Conservation (phyloP, 2,113 vertebrate species). For the Elgaria multicarinata region DNA sequence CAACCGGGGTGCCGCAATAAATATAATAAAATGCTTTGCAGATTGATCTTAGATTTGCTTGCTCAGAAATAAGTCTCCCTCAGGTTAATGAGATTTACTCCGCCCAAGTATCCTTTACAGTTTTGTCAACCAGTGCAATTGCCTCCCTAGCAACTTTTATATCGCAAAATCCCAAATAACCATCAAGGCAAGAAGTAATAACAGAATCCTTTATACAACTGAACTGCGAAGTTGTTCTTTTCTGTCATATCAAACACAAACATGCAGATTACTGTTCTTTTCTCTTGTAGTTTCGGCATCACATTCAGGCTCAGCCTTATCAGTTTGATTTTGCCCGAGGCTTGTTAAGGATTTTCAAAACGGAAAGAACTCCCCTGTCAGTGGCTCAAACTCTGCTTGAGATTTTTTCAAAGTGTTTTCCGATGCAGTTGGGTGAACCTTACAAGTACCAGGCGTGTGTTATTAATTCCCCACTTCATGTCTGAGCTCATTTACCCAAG, state of each 20-base stretch:
- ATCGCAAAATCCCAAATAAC: neutral
- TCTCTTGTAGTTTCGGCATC: neutral
- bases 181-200: neutral
- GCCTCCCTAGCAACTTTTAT: neutral
- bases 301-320: constrained; percentile 13
- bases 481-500: constrained; percentile 25
- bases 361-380: constrained; percentile 7
- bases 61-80: neutral
- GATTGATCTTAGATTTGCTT: neutral
- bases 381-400: constrained; percentile 10
- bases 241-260: neutral
- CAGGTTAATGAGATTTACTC: neutral
- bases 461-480: constrained; percentile 20
- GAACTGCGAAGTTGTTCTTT: neutral
- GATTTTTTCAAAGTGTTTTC: constrained; percentile 15
- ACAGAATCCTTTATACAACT: neutral
- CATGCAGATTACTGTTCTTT: neutral
- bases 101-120: neutral
- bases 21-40: neutral
- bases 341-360: constrained; percentile 28
- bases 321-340: constrained; percentile 31
- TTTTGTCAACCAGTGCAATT: neutral
- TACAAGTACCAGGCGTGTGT: constrained; percentile 2
- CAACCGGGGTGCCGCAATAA: too few relatives aligned
- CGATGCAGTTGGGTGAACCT: constrained; percentile 7